Conservation (phyloP, 2,797 vertebrate genomes). For the Lindbergichthys nudifrons region DNA sequence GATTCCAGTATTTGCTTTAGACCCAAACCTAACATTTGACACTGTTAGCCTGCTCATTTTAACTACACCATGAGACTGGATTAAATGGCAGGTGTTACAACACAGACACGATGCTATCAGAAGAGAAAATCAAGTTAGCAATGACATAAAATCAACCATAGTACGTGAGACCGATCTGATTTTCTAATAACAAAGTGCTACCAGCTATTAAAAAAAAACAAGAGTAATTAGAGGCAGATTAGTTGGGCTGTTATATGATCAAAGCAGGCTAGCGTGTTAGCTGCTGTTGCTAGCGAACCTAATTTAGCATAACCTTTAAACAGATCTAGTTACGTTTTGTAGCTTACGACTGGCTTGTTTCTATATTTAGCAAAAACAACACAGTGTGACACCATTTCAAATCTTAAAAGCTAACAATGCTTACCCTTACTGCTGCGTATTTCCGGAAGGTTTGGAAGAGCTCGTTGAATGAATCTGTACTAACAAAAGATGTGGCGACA, state of each 20-base stretch:
- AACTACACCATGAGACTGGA: not conserved
- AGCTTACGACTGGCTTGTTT: not conserved
- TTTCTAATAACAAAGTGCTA: not conserved
- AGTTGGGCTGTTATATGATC: not conserved
- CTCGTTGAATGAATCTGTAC: constrained; percentile 12
- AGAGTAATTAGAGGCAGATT: fast-evolving
- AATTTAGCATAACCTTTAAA: constrained; percentile 1
- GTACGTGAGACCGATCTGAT: not conserved
- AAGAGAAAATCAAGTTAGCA: not conserved
- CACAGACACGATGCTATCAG: not conserved
- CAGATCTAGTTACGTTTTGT: not conserved
- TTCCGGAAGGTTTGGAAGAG: not conserved
- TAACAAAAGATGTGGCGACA: constrained; percentile 49
- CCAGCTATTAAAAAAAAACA: not conserved
- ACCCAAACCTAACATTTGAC: not conserved
- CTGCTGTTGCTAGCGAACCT: constrained; percentile 17
- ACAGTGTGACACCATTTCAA: not conserved
- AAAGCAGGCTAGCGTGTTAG: constrained; percentile 44
- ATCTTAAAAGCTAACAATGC: not conserved
- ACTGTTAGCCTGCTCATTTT: not conserved
- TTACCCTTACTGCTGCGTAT: constrained; percentile 43
- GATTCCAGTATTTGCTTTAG: not conserved
- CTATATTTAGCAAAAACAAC: not conserved
- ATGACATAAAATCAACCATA: not conserved
- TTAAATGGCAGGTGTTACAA: not conserved